phyloP scores from a whole-genome alignment of 2,113 vertebrate species.

The Xerus inauris region DNA sequence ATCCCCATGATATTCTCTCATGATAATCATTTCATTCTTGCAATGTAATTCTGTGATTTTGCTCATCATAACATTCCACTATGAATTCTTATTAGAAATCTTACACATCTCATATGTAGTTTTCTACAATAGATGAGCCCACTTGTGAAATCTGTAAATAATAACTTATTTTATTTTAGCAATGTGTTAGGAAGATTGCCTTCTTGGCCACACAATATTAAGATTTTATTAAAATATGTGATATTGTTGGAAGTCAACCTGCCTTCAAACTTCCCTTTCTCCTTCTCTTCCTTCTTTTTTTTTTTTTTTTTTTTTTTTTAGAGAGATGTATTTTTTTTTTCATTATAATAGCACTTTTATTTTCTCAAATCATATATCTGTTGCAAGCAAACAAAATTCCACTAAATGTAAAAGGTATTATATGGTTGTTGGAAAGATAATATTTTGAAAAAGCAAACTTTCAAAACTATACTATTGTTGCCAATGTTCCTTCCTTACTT shows the following conservation, averaged over 20 bases:
- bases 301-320: neutral
- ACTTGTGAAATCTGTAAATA: neutral
- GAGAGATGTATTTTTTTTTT: too few relatives aligned
- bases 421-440: neutral
- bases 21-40: neutral
- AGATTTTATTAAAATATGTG: neutral
- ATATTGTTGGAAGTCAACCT: neutral
- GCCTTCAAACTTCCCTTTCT: neutral
- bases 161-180: neutral
- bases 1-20: neutral
- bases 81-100: neutral
- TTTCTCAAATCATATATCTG: neutral
- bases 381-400: neutral
- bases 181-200: neutral
- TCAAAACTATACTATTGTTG: neutral
- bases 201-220: neutral
- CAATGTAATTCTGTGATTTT: neutral
- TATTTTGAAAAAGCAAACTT: slow-evolving; percentile 29
- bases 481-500: neutral
- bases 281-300: neutral
- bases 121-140: neutral
- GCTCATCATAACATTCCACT: neutral
- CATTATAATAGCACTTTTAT: neutral
- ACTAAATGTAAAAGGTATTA: neutral
- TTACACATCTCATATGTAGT: neutral